Evolutionary conservation across 2,113 vertebrate genomes (phyloP).

Genomic region (Chitala chitala): DNA sequence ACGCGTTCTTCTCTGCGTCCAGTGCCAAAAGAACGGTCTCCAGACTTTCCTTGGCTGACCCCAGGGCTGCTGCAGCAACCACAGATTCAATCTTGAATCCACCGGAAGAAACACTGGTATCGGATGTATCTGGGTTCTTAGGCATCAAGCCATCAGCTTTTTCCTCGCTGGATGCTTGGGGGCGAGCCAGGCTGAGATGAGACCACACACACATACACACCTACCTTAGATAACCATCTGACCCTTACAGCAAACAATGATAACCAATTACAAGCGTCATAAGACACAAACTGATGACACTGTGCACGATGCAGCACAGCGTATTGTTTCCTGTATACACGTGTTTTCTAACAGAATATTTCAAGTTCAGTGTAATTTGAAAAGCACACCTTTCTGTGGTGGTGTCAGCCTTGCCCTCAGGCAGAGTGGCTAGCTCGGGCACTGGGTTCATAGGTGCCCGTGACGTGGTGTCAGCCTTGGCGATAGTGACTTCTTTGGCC

Average conservation of each 20-base stretch:
- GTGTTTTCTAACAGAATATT: too few species aligned
- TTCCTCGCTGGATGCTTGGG: slow-evolving; percentile 53
- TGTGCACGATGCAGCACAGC: too few species aligned
- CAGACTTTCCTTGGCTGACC: slow-evolving; percentile 79
- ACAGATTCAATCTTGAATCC: slow-evolving; percentile 59
- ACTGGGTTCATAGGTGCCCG: slow-evolving; percentile 46
- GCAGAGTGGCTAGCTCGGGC: slow-evolving; percentile 54
- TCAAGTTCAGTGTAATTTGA: background rate
- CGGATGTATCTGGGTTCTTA: slow-evolving; percentile 53
- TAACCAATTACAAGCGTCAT: too few species aligned
- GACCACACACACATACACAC: background rate
- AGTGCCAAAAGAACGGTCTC: slow-evolving; percentile 83
- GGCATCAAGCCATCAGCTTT: slow-evolving; percentile 47
- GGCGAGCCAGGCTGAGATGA: slow-evolving; percentile 30
- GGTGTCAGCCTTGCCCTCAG: slow-evolving; percentile 69
- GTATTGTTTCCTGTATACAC: too few species aligned
- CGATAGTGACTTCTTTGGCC: slow-evolving; percentile 79
- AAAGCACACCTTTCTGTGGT: slow-evolving; percentile 61
- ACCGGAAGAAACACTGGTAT: slow-evolving; percentile 51
- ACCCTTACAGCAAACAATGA: too few species aligned
- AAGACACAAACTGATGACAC: too few species aligned
- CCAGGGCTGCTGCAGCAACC: slow-evolving; percentile 51
- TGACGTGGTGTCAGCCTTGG: slow-evolving; percentile 73
- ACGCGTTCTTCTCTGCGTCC: slow-evolving; percentile 87
- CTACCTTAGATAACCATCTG: too few species aligned